Evolutionary conservation across 2,888 invertebrate species (phyloP).

Genomic region (Limenitis camilla): DNA sequence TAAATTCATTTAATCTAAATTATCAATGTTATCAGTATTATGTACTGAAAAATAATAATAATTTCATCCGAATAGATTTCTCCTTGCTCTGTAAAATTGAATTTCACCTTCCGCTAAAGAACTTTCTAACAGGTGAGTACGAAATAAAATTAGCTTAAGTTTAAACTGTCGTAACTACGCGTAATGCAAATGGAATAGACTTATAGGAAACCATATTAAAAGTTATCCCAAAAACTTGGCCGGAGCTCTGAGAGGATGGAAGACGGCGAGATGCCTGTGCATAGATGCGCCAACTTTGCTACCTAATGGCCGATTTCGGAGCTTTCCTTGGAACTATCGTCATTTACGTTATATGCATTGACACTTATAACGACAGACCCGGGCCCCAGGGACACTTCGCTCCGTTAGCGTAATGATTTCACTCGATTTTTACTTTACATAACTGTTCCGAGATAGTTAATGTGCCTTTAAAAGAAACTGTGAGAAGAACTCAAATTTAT

Average conservation of each 20-base stretch:
- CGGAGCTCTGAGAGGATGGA: conserved; percentile 21
- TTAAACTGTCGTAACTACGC: conserved; percentile 26
- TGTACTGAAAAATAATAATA: too few species aligned
- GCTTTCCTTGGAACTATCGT: conserved; percentile 25
- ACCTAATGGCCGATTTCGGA: conserved; percentile 26
- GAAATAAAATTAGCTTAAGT: conserved; percentile 9
- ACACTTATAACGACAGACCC: conserved; percentile 16
- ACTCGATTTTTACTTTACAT: conserved; percentile 23
- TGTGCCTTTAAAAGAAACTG: conserved; percentile 20
- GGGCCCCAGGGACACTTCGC: conserved; percentile 15
- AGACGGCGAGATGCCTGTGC: conserved; percentile 30
- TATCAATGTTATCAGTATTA: too few species aligned
- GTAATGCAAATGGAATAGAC: conserved; percentile 33
- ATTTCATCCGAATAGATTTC: too few species aligned
- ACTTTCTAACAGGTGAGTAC: neutral
- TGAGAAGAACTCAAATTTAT: conserved; percentile 18
- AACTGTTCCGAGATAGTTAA: conserved; percentile 20
- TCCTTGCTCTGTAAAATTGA: too few species aligned
- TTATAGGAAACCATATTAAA: conserved; percentile 46
- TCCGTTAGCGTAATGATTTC: conserved; percentile 21
- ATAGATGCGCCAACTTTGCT: conserved; percentile 32
- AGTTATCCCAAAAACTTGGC: conserved; percentile 40
- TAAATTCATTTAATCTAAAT: too few species aligned
- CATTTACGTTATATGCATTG: conserved; percentile 24
- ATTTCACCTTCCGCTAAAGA: too few species aligned